A percentile compares a stretch with the other conserved stretches of the same genome.
These are phyloP conservation scores for Megaustenia siamemsis DNA, from an alignment of 2,888 invertebrate species.

Conservation along the genomic window DNA sequence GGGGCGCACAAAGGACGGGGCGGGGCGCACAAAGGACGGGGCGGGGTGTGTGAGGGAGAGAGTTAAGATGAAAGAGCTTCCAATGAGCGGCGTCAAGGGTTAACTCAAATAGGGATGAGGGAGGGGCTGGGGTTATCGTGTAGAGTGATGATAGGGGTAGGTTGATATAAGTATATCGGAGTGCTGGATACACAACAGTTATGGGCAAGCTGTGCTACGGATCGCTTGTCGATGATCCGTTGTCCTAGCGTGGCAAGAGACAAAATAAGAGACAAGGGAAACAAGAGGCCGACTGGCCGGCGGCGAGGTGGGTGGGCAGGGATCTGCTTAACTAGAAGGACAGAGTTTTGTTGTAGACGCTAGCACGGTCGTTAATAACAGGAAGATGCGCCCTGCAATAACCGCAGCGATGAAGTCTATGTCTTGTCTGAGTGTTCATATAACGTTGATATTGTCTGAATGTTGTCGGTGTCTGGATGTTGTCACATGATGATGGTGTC, in stretches of 20 bases:
- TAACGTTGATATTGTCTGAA: no score
- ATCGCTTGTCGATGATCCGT: neutral
- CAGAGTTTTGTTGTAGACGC: no score
- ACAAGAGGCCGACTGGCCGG: neutral
- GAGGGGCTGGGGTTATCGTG: constrained; percentile 13
- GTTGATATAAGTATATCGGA: neutral
- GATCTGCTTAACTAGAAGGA: no score
- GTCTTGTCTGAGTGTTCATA: no score
- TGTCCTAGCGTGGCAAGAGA: neutral
- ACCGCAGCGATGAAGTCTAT: no score
- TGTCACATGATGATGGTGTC: no score
- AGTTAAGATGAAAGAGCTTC: constrained; percentile 31
- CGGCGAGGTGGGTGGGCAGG: neutral
- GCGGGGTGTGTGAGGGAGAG: neutral
- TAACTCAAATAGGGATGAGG: constrained; percentile 19
- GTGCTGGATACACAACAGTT: neutral
- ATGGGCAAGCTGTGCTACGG: neutral
- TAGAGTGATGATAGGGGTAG: neutral
- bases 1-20: neutral
- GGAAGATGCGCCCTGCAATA: no score
- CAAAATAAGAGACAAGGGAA: constrained; percentile 21
- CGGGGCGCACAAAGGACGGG: neutral
- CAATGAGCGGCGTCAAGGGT: constrained; percentile 5
- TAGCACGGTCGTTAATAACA: no score
- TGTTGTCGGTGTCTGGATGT: no score